Base-by-base conservation (phyloP, 2,113 vertebrate genomes). In the Catharus minimus region DNA sequence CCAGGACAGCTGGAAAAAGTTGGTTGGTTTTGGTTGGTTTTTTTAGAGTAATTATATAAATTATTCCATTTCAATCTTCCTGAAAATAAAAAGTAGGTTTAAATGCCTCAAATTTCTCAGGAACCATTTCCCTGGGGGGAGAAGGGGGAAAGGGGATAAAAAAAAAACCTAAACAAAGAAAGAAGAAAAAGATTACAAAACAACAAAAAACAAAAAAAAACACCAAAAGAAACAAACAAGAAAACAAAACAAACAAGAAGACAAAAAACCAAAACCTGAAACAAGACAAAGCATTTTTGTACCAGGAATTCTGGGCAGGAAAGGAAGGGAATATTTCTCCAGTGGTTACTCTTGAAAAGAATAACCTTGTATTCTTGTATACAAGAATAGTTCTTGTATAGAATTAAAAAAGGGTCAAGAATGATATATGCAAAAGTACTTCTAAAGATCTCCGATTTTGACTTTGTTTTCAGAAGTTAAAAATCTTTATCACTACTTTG, bases 61-160 rank as follows among this genome's bases (percentile, higher is more conserved):
- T 67, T n/a, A 27, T 58, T 72, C 46, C 49, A n/a, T 49, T 28
- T 71, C 19, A 32, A 3, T 61, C 4, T 71, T 68, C 11, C 9
- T n/a, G 16, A 46, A 67, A 67, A 85, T 46, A 4, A 49, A 62
- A 86, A 53, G 14, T 57, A 47, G 3, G 12, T 57, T 85, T 53
- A 78, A 88, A 57, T 6, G 1, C 2, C 23, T 33, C 20, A 36
- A 3, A 47, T 49, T 57, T 78, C 38, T 66, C 38, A 53, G 36
- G 10, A 2, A 26, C 4, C 1, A 9, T 53, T 79, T 53, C 2
- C 1, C 6, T 15, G 11, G 4, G 15, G 15, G 15, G 11, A 5
- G 33, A 7, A 11, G 21, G 15, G 4, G 8, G 26, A 11, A 13
- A 3, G 1, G 2, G 4, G 15, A 11, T 2, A 47, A 47, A 13